Base-by-base conservation (phyloP, 2,888 invertebrate species). In the Phengaris alcon region DNA sequence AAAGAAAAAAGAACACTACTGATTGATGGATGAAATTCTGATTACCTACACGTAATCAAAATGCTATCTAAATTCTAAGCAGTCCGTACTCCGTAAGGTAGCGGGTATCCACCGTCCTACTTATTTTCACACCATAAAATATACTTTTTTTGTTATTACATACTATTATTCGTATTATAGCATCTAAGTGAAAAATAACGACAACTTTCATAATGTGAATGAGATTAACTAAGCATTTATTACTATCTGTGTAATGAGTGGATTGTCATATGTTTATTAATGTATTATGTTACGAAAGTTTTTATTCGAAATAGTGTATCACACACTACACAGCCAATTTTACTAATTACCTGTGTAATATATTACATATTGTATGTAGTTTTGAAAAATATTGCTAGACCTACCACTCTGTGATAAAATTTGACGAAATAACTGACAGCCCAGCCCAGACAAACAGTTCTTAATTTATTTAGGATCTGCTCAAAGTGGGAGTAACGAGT, bases 21-120 rank as follows among this genome's bases (percentile, higher is more conserved):
- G 64, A 64, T 12, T 64, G 64, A 64, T 44, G 64, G 64, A 64
- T 22, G 64, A 6, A 55, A 55, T 64, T 64, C 35, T 44, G 64
- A 64, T 64, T n/a, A 22, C 22, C 22, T 22, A 46, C 48, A 69
- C 48, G 5, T 69, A 48, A 69, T 69, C 69, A 69, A 48, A 69
- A 69, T n/a, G 46, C 46, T 13, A 46, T 69, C 46, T 48, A 15
- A 48, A 69, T 48, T 48, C 15, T 35, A 35, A 15, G n/a, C 22
- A 15, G 7, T 8, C 8, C 59, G 12, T 35, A 35, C 35, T 35
- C 68, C 68, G 46, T 44, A 68, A 46, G 10, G 35, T 68, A 74
- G 68, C 74, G 74, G 74, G 74, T 74, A 74, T 15, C 15, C 44
- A n/a, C 22, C 69, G 74, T 52, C 74, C 74, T 75, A 75, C 74